These are phyloP conservation scores for Anthrax anthrax DNA, from an alignment of 2,888 invertebrate genomes.

Conservation along the genomic window DNA sequence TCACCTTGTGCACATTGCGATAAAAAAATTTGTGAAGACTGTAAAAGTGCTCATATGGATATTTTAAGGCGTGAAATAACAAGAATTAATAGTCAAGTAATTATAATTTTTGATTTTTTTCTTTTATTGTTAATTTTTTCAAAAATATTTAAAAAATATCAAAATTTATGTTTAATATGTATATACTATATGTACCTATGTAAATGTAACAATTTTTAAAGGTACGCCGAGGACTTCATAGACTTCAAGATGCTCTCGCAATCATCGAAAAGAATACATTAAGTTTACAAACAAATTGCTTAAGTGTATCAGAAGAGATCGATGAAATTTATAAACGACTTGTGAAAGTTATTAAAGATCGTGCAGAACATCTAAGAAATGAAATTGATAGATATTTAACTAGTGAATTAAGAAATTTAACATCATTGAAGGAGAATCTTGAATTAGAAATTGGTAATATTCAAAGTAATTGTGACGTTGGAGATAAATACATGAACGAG, in stretches of 20 bases:
- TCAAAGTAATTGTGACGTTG: constrained; percentile 89
- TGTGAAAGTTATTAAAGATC: constrained; percentile 77
- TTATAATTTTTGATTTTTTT: not conserved
- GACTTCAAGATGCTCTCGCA: constrained; percentile 72
- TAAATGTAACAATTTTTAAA: constrained; percentile 7
- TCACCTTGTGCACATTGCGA: constrained; percentile 89
- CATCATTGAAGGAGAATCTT: constrained; percentile 80
- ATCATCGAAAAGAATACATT: constrained; percentile 79
- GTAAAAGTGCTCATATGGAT: constrained; percentile 93
- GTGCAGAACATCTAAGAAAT: constrained; percentile 69
- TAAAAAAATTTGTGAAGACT: constrained; percentile 91
- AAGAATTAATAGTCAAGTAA: constrained; percentile 70
- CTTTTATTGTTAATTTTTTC: not conserved
- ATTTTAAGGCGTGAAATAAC: constrained; percentile 82
- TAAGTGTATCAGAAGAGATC: constrained; percentile 82
- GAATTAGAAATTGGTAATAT: constrained; percentile 92
- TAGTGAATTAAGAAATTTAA: constrained; percentile 73
- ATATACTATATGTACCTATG: too few species aligned
- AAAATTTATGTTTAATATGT: too few species aligned
- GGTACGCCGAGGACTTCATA: constrained; percentile 73
- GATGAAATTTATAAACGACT: constrained; percentile 82
- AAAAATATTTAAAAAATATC: not conserved
- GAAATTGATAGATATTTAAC: constrained; percentile 88
- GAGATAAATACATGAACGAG: constrained; percentile 86
- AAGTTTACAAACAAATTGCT: constrained; percentile 77